phyloP scores from a whole-genome alignment of 2,113 vertebrate species.

The Cichladusa arquata region DNA sequence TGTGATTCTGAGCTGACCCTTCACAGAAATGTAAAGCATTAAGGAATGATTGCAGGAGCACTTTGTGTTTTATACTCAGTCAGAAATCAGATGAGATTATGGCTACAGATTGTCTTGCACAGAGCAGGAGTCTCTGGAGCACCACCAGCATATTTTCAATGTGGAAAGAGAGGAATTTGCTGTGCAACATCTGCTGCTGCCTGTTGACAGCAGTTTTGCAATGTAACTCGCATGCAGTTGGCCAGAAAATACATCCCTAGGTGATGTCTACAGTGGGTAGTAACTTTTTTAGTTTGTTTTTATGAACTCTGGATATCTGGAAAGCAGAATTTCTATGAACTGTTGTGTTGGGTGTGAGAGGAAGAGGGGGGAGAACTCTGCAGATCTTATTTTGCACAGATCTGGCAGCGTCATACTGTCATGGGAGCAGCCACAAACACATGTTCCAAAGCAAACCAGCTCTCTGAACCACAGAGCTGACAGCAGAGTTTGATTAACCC shows the following conservation, averaged over 20 bases:
- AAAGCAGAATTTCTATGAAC: neutral
- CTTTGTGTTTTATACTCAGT: neutral
- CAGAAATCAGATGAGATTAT: neutral
- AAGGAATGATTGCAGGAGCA: neutral
- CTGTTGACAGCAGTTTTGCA: neutral
- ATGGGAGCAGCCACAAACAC: neutral
- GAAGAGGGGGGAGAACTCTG: neutral
- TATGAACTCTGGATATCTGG: neutral
- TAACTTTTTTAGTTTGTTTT: neutral
- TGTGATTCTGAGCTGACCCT: neutral
- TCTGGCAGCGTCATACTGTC: neutral
- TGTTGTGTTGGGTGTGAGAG: neutral
- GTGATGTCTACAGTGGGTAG: neutral
- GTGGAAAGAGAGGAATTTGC: neutral
- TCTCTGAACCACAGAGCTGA: neutral
- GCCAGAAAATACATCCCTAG: neutral
- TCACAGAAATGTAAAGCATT: neutral
- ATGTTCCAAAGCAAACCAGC: neutral
- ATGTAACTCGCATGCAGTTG: neutral
- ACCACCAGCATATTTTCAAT: neutral
- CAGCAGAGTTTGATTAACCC: constrained; percentile 12
- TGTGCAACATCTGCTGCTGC: neutral
- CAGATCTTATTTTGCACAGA: neutral
- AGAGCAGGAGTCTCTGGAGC: neutral
- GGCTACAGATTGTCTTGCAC: neutral